These are phyloP conservation scores for Notarius lentiginosus DNA, from an alignment of 2,113 vertebrate species.

Conservation along the genomic window DNA sequence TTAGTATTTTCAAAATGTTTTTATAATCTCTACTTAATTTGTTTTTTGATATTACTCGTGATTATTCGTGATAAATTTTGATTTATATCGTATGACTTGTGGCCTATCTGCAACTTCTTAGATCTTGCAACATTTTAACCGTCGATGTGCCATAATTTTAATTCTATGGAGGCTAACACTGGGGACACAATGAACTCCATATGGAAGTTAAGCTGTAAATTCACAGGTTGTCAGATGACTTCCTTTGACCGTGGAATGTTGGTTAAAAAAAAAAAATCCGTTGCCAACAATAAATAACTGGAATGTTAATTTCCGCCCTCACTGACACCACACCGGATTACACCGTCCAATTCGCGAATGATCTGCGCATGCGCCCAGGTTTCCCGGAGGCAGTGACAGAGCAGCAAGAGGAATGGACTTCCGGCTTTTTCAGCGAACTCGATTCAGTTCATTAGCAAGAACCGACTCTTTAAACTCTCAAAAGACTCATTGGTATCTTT, in stretches of 20 bases:
- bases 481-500: neutral
- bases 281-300: neutral
- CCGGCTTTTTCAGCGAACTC: neutral
- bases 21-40: too few relatives aligned
- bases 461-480: neutral
- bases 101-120: neutral
- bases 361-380: neutral
- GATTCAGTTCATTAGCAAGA: neutral
- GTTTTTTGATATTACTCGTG: too few relatives aligned
- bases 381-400: neutral
- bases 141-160: neutral
- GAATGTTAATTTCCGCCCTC: neutral
- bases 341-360: neutral
- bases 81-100: neutral
- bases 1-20: too few relatives aligned
- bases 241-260: neutral
- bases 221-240: neutral
- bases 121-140: neutral
- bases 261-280: neutral
- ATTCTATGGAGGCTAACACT: neutral
- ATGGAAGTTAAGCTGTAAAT: conserved; percentile 14
- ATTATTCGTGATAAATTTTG: neutral
- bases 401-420: neutral
- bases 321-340: too few relatives aligned
- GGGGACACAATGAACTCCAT: neutral